A percentile compares a stretch with the other conserved stretches of the same genome.
Conservation (phyloP, 2,113 vertebrate species). For the Typhlomys cinereus region DNA sequence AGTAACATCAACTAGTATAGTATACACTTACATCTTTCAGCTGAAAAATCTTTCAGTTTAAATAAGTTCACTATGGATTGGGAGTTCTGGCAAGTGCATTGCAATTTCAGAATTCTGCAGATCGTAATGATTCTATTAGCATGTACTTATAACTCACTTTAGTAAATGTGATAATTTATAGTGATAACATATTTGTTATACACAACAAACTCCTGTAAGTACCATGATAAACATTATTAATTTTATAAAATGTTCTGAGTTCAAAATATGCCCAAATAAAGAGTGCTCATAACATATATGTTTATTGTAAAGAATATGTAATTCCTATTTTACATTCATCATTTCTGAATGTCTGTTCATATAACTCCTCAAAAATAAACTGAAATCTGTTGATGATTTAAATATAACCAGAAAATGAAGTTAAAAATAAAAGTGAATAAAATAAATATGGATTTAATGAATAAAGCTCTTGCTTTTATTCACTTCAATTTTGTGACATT, state of each 20-base stretch:
- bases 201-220: too few relatives aligned
- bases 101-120: not conserved
- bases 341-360: not conserved
- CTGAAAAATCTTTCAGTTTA: too few relatives aligned
- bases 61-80: too few relatives aligned
- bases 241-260: not conserved
- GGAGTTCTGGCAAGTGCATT: not conserved
- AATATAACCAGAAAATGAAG: constrained; percentile 24
- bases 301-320: not conserved
- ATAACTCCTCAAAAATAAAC: not conserved
- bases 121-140: not conserved
- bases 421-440: constrained; percentile 43
- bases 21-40: too few relatives aligned
- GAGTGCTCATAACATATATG: not conserved
- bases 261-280: not conserved
- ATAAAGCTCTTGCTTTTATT: not conserved
- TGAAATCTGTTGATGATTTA: not conserved
- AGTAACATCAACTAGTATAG: too few relatives aligned
- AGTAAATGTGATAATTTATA: not conserved
- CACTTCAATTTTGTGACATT: not conserved
- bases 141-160: not conserved
- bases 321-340: not conserved
- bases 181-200: too few relatives aligned
- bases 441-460: constrained; percentile 3
- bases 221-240: too few relatives aligned